Evolutionary conservation across 2,113 vertebrate genomes (phyloP).

Genomic region (Eupsittula cactorum): DNA sequence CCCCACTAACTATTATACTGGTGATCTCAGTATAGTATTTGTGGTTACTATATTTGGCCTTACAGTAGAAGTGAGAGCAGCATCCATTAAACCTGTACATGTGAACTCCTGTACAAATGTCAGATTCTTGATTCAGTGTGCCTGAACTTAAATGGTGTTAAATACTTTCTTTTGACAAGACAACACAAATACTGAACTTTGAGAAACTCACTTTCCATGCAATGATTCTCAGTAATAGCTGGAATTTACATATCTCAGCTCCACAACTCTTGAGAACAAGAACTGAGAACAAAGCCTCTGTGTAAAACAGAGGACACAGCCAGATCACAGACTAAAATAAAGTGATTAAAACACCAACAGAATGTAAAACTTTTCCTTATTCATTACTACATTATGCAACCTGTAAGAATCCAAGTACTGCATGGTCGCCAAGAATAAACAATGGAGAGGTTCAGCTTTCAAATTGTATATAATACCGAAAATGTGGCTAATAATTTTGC

Average conservation of each 20-base stretch:
- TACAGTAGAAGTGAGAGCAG: not conserved
- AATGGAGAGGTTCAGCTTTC: not conserved
- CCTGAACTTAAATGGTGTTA: not conserved
- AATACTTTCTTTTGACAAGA: not conserved
- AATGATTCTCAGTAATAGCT: not conserved
- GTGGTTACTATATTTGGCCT: not conserved
- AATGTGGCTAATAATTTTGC: not conserved
- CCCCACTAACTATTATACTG: not conserved
- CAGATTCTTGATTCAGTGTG: not conserved
- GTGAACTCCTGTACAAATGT: not conserved
- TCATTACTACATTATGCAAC: not conserved
- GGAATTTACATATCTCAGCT: not conserved
- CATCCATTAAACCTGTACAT: not conserved
- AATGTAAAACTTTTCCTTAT: not conserved
- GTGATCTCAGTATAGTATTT: not conserved
- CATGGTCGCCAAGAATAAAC: not conserved
- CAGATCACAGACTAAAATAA: not conserved
- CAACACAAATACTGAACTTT: not conserved
- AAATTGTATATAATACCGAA: not conserved
- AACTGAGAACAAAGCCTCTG: not conserved
- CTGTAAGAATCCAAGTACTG: not conserved
- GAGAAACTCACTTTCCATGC: constrained; percentile 5
- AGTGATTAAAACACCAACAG: not conserved
- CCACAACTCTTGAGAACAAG: not conserved
- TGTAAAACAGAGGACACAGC: not conserved